phyloP scores from a whole-genome alignment of 2,888 invertebrate genomes.

The Drosophila kuntzei region DNA sequence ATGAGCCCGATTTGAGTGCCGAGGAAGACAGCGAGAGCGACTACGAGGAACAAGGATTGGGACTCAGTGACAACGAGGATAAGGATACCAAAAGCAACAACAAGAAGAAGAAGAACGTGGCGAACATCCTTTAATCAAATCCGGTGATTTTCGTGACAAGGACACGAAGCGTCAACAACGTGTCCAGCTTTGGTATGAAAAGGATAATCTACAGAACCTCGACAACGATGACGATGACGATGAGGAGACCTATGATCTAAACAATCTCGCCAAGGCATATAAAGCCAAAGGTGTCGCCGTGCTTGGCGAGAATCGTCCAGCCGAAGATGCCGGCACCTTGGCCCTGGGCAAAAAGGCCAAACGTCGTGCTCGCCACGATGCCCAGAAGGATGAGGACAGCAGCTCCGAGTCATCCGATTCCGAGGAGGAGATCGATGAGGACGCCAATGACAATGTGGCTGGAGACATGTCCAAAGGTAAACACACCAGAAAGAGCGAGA shows the following conservation, averaged over 20 bases:
- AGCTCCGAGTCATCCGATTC: conserved; percentile 76
- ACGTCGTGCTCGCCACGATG: conserved; percentile 81
- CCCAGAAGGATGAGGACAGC: conserved; percentile 49
- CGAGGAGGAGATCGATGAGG: conserved; percentile 72
- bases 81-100: conserved; percentile 75
- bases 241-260: conserved; percentile 95
- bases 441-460: conserved; percentile 46
- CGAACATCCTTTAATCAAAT: conserved; percentile 91
- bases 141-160: conserved; percentile 91
- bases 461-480: conserved; percentile 73
- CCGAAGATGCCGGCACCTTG: conserved; percentile 14
- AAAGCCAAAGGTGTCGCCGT: conserved; percentile 89
- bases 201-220: conserved; percentile 91
- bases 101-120: conserved; percentile 77
- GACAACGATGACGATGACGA: conserved; percentile 92
- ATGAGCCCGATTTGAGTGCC: conserved; percentile 73
- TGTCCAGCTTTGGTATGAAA: conserved; percentile 95
- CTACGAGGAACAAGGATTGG: conserved; percentile 85
- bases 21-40: conserved; percentile 80
- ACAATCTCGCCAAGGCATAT: conserved; percentile 90
- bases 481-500: conserved; percentile 7
- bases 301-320: conserved; percentile 76
- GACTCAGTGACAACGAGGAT: conserved; percentile 87
- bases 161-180: conserved; percentile 91
- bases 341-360: conserved; percentile 83